Conservation (phyloP, 2,888 invertebrate genomes). For the Slavum lentiscoides region DNA sequence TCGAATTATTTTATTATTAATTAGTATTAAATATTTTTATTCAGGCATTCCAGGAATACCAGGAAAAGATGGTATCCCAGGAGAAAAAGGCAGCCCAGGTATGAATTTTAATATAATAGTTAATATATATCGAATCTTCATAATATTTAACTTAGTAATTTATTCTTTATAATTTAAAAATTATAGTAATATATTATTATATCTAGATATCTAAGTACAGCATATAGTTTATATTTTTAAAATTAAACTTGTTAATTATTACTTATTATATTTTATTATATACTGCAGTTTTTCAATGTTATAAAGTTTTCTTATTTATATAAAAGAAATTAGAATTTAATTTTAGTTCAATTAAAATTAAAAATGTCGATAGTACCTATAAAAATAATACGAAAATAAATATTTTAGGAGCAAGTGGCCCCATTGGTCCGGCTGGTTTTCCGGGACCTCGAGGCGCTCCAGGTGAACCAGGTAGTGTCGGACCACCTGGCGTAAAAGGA, state of each 20-base stretch:
- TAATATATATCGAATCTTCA: neutral
- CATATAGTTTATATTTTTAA: neutral
- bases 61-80: constrained; percentile 80
- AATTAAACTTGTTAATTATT: neutral
- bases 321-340: neutral
- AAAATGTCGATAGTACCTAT: neutral
- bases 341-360: neutral
- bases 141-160: too few relatives aligned
- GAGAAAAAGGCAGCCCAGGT: constrained; percentile 80
- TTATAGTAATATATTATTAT: too few relatives aligned
- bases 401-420: constrained; percentile 71
- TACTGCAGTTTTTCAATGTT: neutral
- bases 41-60: constrained; percentile 67
- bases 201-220: too few relatives aligned
- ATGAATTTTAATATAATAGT: constrained; percentile 58
- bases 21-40: neutral
- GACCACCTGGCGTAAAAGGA: constrained; percentile 54
- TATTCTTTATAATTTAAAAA: too few relatives aligned
- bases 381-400: constrained; percentile 66
- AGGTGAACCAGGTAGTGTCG: constrained; percentile 53
- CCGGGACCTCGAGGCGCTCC: constrained; percentile 72
- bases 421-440: constrained; percentile 77
- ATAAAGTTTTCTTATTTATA: neutral
- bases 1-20: neutral
- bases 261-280: constrained; percentile 61